Base-by-base conservation (phyloP, 2,797 vertebrate genomes). In the Eupleurogrammus muticus region DNA sequence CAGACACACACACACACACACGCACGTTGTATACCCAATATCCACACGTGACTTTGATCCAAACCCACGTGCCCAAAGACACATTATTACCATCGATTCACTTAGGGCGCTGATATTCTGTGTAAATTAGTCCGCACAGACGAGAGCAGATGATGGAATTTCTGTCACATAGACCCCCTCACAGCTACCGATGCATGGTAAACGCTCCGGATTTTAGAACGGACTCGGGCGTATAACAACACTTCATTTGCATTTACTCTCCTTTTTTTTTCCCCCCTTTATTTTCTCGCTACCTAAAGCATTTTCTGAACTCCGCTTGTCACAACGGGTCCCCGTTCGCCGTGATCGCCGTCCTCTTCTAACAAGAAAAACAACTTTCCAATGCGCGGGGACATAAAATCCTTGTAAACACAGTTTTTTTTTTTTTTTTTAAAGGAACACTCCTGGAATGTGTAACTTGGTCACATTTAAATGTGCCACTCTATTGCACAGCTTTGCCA, bases 1-100 rank as follows among this genome's bases (percentile, higher is more conserved):
- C 69, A 68, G 12, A 68, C 86, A 83, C 80, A 72, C 62, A 56
- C 55, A 70, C 56, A 57, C 59, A 60, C 23, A 64, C 32, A 54
- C 74, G 57, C 24, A 47, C 44, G 65, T 65, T 66, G 46, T 20
- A 62, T 23, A 24, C 53, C 35, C 56, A 62, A 42, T 53, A 69
- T 57, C 61, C 54, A 51, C 21, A 49, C 20, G 28, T 21, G 7
- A 20, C 50, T 38, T 17, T 21, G 17, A 61, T 24, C 20, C 23
- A n/a, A 54, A 51, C 44, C 55, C 59, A 53, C 38, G 5, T 57
- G 59, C 66, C 50, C 32, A 2, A 14, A 53, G 50, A 63, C 38
- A 42, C 12, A 8, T 14, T 14, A 5, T 42, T 42, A 42, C 14
- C 38, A 42, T 42, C 16, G 38, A 42, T 36, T 36, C 35, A 36